These are phyloP conservation scores for Melospiza melodia DNA, from an alignment of 2,113 vertebrate genomes.

Conservation along the genomic window DNA sequence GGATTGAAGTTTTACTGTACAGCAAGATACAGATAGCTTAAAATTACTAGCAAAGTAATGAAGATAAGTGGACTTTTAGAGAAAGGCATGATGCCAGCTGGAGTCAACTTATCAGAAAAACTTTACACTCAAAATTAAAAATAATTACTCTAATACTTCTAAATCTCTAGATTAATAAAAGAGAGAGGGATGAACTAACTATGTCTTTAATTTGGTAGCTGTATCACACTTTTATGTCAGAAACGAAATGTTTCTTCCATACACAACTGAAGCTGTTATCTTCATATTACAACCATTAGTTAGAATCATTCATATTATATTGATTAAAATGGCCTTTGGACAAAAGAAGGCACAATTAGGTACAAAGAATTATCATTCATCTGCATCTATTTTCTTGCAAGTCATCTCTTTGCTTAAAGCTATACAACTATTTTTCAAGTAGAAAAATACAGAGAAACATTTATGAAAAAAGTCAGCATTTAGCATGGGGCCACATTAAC, in stretches of 20 bases:
- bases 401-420: not conserved
- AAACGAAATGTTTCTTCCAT: not conserved
- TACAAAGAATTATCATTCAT: not conserved
- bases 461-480: not conserved
- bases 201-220: not conserved
- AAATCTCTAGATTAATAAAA: not conserved
- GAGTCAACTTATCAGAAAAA: constrained; percentile 27
- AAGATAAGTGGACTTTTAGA: constrained; percentile 31
- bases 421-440: not conserved
- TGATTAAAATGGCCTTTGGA: not conserved
- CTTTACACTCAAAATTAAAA: constrained; percentile 29
- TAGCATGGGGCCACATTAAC: not conserved
- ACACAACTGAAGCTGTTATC: not conserved
- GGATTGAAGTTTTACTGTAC: not conserved
- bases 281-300: not conserved
- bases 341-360: not conserved
- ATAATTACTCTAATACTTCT: not conserved
- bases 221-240: not conserved
- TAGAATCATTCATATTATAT: not conserved
- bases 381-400: not conserved
- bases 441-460: not conserved
- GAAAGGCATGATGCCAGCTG: constrained; percentile 17
- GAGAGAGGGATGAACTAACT: not conserved
- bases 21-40: not conserved
- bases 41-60: constrained; percentile 20